A percentile compares a stretch with the other conserved stretches of the same genome.
These are phyloP conservation scores for Ambastaia sidthimunki DNA, from an alignment of 2,797 vertebrate genomes.

Conservation along the genomic window DNA sequence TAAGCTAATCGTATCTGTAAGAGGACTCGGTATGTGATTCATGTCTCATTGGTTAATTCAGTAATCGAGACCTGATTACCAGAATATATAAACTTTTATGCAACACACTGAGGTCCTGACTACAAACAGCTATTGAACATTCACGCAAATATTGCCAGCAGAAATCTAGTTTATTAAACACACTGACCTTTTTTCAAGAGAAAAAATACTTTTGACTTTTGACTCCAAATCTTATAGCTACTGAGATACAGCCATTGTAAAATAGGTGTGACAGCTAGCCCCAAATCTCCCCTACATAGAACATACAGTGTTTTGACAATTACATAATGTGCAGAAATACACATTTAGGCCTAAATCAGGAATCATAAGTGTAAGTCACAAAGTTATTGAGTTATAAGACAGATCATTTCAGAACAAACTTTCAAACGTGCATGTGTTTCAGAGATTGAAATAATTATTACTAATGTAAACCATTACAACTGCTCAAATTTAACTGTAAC, in stretches of 20 bases:
- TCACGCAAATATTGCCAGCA: not conserved
- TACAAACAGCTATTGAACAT: not conserved
- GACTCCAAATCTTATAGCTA: too few relatives aligned
- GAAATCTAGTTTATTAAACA: not conserved
- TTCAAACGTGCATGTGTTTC: not conserved
- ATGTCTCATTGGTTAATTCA: too few relatives aligned
- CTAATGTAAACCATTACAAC: conserved; percentile 21
- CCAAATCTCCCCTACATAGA: not conserved
- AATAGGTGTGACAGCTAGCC: not conserved
- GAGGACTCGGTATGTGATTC: too few relatives aligned
- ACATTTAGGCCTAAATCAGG: too few relatives aligned
- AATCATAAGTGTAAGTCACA: too few relatives aligned
- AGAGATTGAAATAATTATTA: not conserved
- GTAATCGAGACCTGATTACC: too few relatives aligned
- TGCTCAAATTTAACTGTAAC: not conserved
- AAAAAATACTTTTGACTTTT: too few relatives aligned
- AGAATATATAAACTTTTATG: too few relatives aligned
- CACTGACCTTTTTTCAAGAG: not conserved
- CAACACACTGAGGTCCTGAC: not conserved
- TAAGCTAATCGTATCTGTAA: too few relatives aligned
- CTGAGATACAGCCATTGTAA: not conserved
- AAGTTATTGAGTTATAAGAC: not conserved
- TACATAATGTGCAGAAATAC: not conserved
- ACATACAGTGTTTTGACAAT: not conserved
- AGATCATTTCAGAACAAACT: not conserved